These are phyloP conservation scores for Myotis brandtii DNA, from an alignment of 2,113 vertebrate species.

Conservation along the genomic window DNA sequence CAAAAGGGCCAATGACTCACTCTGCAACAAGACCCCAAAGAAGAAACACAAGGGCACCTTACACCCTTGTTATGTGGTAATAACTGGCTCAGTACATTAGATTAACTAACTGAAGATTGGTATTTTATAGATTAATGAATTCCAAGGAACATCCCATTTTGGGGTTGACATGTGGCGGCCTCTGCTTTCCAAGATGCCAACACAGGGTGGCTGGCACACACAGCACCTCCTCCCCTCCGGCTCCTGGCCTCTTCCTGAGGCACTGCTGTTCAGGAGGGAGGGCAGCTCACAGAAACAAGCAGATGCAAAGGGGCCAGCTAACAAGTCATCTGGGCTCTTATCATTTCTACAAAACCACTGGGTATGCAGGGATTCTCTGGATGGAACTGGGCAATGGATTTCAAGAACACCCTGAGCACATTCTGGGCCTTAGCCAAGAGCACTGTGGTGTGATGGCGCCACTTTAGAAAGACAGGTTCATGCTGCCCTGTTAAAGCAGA, in stretches of 20 bases:
- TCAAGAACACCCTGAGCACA: not conserved
- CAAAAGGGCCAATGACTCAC: not conserved
- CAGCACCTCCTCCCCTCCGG: not conserved
- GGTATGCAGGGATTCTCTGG: not conserved
- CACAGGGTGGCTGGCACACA: not conserved
- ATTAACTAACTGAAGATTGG: constrained; percentile 16
- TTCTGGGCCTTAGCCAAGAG: not conserved
- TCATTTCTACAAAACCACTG: not conserved
- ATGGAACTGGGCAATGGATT: not conserved
- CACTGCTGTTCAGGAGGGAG: not conserved
- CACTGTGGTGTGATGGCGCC: not conserved
- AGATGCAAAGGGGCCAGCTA: not conserved
- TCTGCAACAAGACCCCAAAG: not conserved
- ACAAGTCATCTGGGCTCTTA: not conserved
- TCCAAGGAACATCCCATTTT: not conserved
- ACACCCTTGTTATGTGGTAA: not conserved
- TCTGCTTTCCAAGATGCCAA: not conserved
- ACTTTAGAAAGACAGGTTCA: not conserved
- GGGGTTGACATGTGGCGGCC: not conserved
- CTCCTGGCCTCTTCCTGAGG: not conserved
- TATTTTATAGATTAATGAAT: not conserved
- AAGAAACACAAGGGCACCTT: not conserved
- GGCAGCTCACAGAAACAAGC: not conserved
- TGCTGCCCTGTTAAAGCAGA: not conserved
- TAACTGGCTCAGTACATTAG: not conserved